Evolutionary conservation across 2,888 invertebrate genomes (phyloP), one percentile per base, ranked within the genome.

Genomic region (Seira ritae): DNA sequence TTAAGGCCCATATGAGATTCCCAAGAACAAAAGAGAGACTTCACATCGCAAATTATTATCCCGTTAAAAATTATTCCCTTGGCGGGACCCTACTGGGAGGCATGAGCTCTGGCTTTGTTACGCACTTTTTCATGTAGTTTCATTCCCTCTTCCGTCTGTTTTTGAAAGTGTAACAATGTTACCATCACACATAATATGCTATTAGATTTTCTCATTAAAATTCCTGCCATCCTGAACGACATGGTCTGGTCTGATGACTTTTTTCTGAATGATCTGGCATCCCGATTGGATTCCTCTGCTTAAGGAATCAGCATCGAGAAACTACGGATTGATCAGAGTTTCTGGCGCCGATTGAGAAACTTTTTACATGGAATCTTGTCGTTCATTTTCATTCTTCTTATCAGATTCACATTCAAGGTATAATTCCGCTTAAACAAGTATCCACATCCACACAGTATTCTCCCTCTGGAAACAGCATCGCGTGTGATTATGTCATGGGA

Each of bases 21-120:
- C 17, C 3, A 50, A 50, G 50, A 50, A 50, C 65, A 78, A 69
- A 74, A 37, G 65, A 78, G 67, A n/a, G 50, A 50, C 50, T 50
- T 50, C 12, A n/a, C 50, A 8, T 79, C 65, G 70, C 77, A 78
- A 78, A 78, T 78, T 78, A 78, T 78, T 78, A 78, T 60, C 70
- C 70, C 71, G 77, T 65, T 78, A 71, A 69, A 50, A 50, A 50
- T 55, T 69, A 68, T 55, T 68, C 68, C 37, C n/a, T 60, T 72
- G 55, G 22, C 10, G 19, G 68, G 68, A 68, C 55, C 6, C 15
- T 71, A 10, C 71, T 20, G 65, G 19, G 24, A 67, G 19, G 70
- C 20, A 15, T 42, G 55, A 31, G 24, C 37, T 31, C 23, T 55
- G 70, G 31, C 50, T 71, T 71, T 55, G 55, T 55, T 55, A 55